Evolutionary conservation across 2,888 invertebrate genomes (phyloP), one percentile per base, ranked within the genome.

Genomic region (Temnothorax rugatulus): DNA sequence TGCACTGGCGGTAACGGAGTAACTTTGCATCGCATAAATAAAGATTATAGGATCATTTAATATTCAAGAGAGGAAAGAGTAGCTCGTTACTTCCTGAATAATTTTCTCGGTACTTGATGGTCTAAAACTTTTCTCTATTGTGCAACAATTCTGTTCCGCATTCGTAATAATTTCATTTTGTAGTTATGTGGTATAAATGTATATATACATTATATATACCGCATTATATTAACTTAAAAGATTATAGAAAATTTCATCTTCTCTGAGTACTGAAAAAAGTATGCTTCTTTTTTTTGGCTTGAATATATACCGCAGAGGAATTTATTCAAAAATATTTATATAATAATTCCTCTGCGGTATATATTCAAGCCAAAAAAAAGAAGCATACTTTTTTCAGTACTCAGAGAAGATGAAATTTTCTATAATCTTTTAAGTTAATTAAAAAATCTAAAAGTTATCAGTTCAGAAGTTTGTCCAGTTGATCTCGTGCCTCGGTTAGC

Each of bases 11-110:
- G 41, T 64, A 64, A 41, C 63, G 13, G 18, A 71, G 38, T 73
- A 81, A 81, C 73, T 50, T 61, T 57, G 79, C 47, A 54, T 25
- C 41, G 4, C 54, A 57, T 79, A 69, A 79, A 79, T 57, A 59
- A 79, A 69, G 57, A 69, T 59, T 54, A n/a, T 34, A 34, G 21
- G n/a, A 34, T 69, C 57, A 57, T 69, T 79, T 79, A 41, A 44
- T 41, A 54, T 52, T 18, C 44, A 47, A 79, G 44, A 44, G 21
- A 57, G 41, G 29, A 44, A 34, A 57, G 57, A 77, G n/a, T 66
- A 79, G 44, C 52, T 59, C 69, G 29, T 54, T 57, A 34, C 13
- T 69, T 57, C 29, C 69, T 66, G 38, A 66, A 66, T 76, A 41
- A 57, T 57, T 57, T 57, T 57, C 41, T 1, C 29, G 29, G 38